phyloP scores from a whole-genome alignment of 1,140 invertebrate genomes.

The Diabrotica virgifera region DNA sequence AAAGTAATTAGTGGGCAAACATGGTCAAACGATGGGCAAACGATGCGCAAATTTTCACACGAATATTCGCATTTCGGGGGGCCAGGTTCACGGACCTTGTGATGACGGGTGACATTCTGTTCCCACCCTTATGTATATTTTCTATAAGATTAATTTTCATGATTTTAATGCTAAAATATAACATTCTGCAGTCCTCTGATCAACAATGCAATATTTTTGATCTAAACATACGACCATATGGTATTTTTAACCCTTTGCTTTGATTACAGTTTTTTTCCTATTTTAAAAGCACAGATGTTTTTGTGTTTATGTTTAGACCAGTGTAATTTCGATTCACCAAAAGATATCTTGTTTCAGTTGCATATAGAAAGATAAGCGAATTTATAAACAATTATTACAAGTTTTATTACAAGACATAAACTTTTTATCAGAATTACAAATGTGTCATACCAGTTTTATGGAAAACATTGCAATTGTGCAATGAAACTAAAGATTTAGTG shows the following conservation, averaged over 20 bases:
- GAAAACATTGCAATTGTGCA: no score
- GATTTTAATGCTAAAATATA: conserved; percentile 6
- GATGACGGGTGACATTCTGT: no score
- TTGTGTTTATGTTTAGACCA: conserved; percentile 16
- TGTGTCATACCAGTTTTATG: no score
- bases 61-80: no score
- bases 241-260: conserved; percentile 20
- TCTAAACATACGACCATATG: conserved; percentile 10
- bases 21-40: no score
- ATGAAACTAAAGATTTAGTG: no score
- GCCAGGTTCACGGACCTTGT: no score
- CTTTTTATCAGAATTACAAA: no score
- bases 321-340: background rate
- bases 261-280: conserved; percentile 7
- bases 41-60: no score
- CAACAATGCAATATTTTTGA: conserved; percentile 9
- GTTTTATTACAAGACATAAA: no score
- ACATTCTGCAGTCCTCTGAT: conserved; percentile 21
- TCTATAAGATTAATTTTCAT: conserved; percentile 23
- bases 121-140: conserved; percentile 22
- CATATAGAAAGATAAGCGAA: background rate
- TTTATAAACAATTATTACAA: no score
- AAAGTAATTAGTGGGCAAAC: no score
- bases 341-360: background rate
- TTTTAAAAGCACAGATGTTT: conserved; percentile 19